A percentile compares a stretch with the other conserved stretches of the same genome.
Evolutionary conservation across 2,113 vertebrate species (phyloP).

Genomic region (Procapra przewalskii): DNA sequence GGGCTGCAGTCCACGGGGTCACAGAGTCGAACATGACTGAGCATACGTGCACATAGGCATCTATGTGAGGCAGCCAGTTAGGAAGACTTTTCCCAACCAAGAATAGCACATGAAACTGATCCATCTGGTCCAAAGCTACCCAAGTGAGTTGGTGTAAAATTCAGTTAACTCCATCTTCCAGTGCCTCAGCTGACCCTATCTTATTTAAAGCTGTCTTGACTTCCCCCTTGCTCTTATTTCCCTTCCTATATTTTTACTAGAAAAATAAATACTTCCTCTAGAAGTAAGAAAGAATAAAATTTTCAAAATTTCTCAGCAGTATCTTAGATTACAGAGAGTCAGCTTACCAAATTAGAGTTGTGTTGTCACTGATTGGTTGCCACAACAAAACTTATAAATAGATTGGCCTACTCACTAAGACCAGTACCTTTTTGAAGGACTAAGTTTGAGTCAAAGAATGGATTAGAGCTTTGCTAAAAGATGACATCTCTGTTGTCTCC

Average conservation of each 20-base stretch:
- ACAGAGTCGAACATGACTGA: not conserved
- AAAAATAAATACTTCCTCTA: constrained; percentile 39
- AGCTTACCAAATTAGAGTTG: constrained; percentile 57
- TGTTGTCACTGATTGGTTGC: constrained; percentile 61
- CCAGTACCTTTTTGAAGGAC: constrained; percentile 73
- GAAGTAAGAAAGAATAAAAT: constrained; percentile 40
- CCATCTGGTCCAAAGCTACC: constrained; percentile 49
- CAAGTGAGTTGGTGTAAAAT: constrained; percentile 27
- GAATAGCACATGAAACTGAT: constrained; percentile 31
- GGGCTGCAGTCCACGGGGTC: not conserved
- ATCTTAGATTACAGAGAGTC: not conserved
- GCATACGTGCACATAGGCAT: not conserved
- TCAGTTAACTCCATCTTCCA: constrained; percentile 65
- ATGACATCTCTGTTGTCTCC: constrained; percentile 70
- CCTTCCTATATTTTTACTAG: not conserved
- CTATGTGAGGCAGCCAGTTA: not conserved
- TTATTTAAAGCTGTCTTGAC: constrained; percentile 61
- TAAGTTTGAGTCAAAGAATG: constrained; percentile 75
- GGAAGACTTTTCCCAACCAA: not conserved
- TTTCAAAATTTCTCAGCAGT: not conserved
- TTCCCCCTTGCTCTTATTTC: not conserved
- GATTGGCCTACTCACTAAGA: constrained; percentile 78
- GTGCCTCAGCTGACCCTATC: constrained; percentile 46
- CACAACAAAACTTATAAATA: constrained; percentile 78
- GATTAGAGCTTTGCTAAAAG: constrained; percentile 77